Evolutionary conservation across 2,113 vertebrate species (phyloP), one percentile per base, ranked within the genome.

Genomic region (Smithornis capensis): DNA sequence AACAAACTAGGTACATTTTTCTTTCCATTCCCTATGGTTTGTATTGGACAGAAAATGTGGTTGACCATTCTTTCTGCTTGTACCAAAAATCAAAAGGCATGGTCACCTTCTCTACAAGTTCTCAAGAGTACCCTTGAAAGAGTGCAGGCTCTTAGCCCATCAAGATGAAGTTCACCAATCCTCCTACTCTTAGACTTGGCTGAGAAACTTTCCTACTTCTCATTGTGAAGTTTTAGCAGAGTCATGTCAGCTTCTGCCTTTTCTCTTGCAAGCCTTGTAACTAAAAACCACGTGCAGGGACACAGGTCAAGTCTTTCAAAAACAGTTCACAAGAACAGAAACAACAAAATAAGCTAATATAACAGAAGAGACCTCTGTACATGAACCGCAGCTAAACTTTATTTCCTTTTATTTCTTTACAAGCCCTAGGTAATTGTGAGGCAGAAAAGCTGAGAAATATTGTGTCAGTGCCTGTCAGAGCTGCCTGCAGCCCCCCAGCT

Each of bases 291-390:
- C 29, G 19, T 4, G 7, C 12, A 14, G n/a, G 45, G 55, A 88
- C 86, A 86, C 7, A 71, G 63, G 76, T 83, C 83, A 94, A 65
- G 14, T 27, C 35, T 59, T 94, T 91, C 71, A 59, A 59, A 81
- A 94, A 59, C 59, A 80, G 59, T 55, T 92, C 79, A 67, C 74
- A 81, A 83, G n/a, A 92, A 91, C 77, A 91, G n/a, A 81, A 55
- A 27, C 73, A 33, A 14, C 1, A 1, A 74, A 91, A 91, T 6
- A 74, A 56, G 23, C 23, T 53, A 80, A 62, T 44, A 38, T 14
- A 87, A 81, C 91, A 77, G 47, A 38, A 50, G 35, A 68, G 81
- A 82, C 65, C 44, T 70, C 73, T 28, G 44, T 19, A 79, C 49
- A 7, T 19, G 49, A 93, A 70, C 80, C 33, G 75, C 47, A 56